Percentiles rank a stretch among this genome's conserved stretches.
Evolutionary conservation across 2,113 vertebrate genomes (phyloP).

Genomic region (Crotalus tigris): DNA sequence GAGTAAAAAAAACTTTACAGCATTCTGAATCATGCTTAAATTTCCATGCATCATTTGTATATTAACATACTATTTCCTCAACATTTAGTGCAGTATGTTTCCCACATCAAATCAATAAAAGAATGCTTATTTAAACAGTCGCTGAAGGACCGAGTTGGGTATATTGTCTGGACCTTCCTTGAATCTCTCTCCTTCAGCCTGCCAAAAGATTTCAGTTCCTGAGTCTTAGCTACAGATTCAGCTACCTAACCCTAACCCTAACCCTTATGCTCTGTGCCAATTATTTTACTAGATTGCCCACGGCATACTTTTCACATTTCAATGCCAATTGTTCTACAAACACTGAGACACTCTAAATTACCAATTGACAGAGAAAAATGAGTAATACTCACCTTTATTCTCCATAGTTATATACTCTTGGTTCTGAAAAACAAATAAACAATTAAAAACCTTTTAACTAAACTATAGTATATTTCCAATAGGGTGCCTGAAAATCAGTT

Average conservation of each 20-base stretch:
- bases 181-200: background rate
- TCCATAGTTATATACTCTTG: background rate
- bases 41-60: background rate
- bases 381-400: background rate
- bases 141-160: background rate
- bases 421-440: background rate
- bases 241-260: background rate
- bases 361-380: background rate
- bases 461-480: background rate
- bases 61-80: background rate
- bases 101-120: background rate
- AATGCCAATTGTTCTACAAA: background rate
- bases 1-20: background rate
- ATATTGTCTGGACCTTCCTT: background rate
- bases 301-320: background rate
- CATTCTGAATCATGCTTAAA: background rate
- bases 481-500: background rate
- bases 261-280: background rate
- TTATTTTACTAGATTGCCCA: background rate
- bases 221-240: background rate
- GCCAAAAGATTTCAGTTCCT: background rate
- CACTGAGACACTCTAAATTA: background rate
- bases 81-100: background rate
- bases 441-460: background rate
- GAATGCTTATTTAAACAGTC: background rate